A percentile compares a stretch with the other conserved stretches of the same genome.
Evolutionary conservation across 2,888 invertebrate genomes (phyloP).

Genomic region (Rhingia campestris): DNA sequence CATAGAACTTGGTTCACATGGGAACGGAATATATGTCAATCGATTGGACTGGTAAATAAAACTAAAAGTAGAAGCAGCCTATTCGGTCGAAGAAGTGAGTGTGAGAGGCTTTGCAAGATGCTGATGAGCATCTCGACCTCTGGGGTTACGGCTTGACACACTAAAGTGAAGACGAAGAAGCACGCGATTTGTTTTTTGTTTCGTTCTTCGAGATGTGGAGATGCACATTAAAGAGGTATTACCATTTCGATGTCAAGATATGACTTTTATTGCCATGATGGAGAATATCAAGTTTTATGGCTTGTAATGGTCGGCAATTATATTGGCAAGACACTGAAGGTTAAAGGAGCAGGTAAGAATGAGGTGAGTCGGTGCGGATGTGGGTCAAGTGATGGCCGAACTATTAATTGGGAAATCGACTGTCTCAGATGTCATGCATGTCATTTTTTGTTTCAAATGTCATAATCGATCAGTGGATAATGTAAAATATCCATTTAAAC

Average conservation of each 20-base stretch:
- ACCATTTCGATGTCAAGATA: slow-evolving; percentile 45
- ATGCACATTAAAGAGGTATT: slow-evolving; percentile 38
- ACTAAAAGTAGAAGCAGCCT: slow-evolving; percentile 45
- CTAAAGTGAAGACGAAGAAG: slow-evolving; percentile 47
- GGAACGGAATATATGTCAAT: slow-evolving; percentile 64
- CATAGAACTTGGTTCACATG: slow-evolving; percentile 46
- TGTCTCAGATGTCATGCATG: neutral
- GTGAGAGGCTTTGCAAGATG: slow-evolving; percentile 41
- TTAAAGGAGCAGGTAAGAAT: slow-evolving; percentile 16
- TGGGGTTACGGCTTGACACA: slow-evolving; percentile 67
- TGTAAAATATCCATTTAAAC: slow-evolving; percentile 1
- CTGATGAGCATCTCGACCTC: slow-evolving; percentile 65
- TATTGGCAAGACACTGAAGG: slow-evolving; percentile 45
- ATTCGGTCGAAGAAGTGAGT: slow-evolving; percentile 4
- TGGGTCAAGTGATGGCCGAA: neutral
- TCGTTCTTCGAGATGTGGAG: slow-evolving; percentile 10
- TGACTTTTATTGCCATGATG: slow-evolving; percentile 47
- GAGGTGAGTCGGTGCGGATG: slow-evolving; percentile 1
- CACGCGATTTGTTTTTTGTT: slow-evolving; percentile 54
- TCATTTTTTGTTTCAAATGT: neutral
- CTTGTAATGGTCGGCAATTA: slow-evolving; percentile 13
- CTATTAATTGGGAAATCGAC: neutral
- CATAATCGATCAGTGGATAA: neutral
- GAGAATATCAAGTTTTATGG: slow-evolving; percentile 17
- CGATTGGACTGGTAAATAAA: slow-evolving; percentile 53